Conservation (phyloP, 2,113 vertebrate genomes). For the Sinosuthora webbiana region DNA sequence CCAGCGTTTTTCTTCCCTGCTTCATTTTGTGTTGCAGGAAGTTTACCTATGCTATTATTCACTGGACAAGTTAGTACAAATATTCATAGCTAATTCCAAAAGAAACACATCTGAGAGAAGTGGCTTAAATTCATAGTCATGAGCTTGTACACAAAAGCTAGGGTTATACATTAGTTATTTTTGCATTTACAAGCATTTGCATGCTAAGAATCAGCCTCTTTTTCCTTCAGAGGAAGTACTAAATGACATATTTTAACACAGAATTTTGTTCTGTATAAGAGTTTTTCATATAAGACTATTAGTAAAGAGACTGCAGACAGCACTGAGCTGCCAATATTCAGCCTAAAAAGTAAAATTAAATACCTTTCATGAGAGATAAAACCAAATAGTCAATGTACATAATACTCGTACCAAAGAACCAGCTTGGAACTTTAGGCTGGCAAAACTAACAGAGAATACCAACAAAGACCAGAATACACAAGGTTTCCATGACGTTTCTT, state of each 20-base stretch:
- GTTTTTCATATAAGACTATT: background rate
- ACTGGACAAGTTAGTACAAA: background rate
- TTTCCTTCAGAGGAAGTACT: background rate
- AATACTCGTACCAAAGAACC: background rate
- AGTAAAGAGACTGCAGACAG: background rate
- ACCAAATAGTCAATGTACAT: background rate
- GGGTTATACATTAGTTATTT: background rate
- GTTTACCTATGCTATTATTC: background rate
- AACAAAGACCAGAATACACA: background rate
- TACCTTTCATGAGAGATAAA: background rate
- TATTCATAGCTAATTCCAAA: background rate
- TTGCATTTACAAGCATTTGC: background rate
- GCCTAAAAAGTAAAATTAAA: background rate
- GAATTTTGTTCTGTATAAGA: background rate
- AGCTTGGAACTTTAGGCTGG: background rate
- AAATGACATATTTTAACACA: background rate
- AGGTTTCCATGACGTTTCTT: background rate
- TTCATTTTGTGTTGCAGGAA: background rate
- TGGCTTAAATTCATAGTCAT: background rate
- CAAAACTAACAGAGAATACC: background rate
- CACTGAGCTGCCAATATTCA: background rate
- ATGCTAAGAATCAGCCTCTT: background rate
- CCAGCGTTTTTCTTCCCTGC: background rate
- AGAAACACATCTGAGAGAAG: background rate
- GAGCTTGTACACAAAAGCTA: background rate